phyloP scores from a whole-genome alignment of 2,113 vertebrate genomes.

The Grus americana region DNA sequence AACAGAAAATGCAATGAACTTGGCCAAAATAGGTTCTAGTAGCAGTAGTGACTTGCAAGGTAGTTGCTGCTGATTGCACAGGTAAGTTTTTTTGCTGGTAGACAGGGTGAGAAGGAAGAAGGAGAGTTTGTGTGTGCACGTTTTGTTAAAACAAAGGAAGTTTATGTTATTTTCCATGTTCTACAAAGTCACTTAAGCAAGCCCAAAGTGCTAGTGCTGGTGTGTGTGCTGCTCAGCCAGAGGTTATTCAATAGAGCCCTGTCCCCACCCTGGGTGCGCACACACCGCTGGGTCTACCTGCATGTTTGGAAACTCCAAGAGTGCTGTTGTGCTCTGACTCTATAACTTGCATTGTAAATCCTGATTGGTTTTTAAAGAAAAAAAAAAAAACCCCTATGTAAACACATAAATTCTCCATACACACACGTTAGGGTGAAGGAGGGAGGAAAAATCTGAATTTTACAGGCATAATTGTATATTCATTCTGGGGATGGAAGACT shows the following conservation, averaged over 20 bases:
- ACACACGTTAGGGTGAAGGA: not conserved
- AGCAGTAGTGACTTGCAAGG: not conserved
- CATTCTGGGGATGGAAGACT: not conserved
- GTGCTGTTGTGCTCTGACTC: not conserved
- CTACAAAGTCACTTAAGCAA: not conserved
- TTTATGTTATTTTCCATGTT: not conserved
- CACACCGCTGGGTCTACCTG: not conserved
- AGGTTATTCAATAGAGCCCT: not conserved
- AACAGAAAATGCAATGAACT: not conserved
- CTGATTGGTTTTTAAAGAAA: not conserved
- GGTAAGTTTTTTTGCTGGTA: not conserved
- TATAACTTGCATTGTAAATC: not conserved
- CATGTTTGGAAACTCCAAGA: not conserved
- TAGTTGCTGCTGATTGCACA: not conserved
- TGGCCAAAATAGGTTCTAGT: not conserved
- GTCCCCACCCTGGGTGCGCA: not conserved
- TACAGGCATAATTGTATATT: not conserved
- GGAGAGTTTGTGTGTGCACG: not conserved
- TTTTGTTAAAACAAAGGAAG: not conserved
- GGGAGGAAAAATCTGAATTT: not conserved
- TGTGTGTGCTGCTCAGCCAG: accelerated
- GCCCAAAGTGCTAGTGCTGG: not conserved
- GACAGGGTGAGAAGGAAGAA: not conserved
- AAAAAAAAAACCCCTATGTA: not conserved
- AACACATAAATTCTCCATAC: not conserved